A percentile compares a stretch with the other conserved stretches of the same genome.
These are phyloP conservation scores for Microctenopoma lineatum DNA, from an alignment of 2,797 vertebrate species.

Conservation along the genomic window DNA sequence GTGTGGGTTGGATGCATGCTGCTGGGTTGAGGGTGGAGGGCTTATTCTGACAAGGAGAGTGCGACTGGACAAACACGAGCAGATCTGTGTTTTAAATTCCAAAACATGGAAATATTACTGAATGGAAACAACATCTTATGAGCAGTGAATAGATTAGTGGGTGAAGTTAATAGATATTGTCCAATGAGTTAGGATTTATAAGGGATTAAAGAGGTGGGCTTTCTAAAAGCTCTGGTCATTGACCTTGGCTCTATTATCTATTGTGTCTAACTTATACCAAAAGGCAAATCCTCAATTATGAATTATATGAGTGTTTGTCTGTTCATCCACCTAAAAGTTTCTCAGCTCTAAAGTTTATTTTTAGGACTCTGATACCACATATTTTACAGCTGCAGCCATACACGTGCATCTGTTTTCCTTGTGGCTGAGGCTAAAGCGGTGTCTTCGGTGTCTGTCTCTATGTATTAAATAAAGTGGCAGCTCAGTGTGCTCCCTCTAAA, in stretches of 20 bases:
- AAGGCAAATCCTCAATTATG: background rate
- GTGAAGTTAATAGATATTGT: background rate
- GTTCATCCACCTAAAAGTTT: background rate
- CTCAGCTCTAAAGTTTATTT: background rate
- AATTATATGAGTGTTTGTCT: background rate
- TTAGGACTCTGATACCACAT: too few species aligned
- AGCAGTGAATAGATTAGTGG: background rate
- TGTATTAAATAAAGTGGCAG: conserved; percentile 83
- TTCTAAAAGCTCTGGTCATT: background rate
- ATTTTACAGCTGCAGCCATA: background rate
- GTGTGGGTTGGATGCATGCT: conserved; percentile 58
- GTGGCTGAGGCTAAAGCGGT: conserved; percentile 54
- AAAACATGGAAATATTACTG: conserved; percentile 15
- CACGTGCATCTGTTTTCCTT: conserved; percentile 9
- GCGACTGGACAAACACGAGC: conserved; percentile 30
- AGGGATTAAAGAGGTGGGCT: background rate
- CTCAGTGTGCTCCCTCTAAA: conserved; percentile 84
- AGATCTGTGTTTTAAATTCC: conserved; percentile 40
- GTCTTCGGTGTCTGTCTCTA: conserved; percentile 65
- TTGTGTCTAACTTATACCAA: background rate
- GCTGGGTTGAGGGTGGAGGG: conserved; percentile 38
- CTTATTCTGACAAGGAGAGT: conserved; percentile 36
- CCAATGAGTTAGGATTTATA: background rate
- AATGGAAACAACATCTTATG: background rate
- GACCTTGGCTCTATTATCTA: too few species aligned